Evolutionary conservation across 2,888 invertebrate species (phyloP).

Genomic region (Acanthoscelides obtectus): DNA sequence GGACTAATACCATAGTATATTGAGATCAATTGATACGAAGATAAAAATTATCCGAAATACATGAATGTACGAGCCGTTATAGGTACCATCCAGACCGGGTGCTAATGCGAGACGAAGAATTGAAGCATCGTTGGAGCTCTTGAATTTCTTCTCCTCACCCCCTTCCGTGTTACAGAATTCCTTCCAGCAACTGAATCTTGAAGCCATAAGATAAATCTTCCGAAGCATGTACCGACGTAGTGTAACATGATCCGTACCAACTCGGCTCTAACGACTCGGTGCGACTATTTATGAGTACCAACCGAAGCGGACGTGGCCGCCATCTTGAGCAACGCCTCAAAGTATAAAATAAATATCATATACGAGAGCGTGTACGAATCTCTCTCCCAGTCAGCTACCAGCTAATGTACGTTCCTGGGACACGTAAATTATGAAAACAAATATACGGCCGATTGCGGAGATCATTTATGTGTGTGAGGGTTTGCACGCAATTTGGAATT

Average conservation of each 20-base stretch:
- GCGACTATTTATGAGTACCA: neutral
- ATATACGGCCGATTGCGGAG: conserved; percentile 38
- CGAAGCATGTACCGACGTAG: neutral
- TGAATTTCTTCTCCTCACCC: too few relatives aligned
- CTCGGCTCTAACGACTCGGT: neutral
- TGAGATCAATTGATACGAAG: too few relatives aligned
- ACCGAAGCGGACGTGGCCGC: neutral
- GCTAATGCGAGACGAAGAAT: too few relatives aligned
- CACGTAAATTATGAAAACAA: conserved; percentile 41
- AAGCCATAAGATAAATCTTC: neutral
- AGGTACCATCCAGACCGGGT: too few relatives aligned
- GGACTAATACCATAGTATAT: too few relatives aligned
- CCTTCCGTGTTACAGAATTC: too few relatives aligned
- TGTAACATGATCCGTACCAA: neutral
- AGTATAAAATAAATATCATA: conserved; percentile 36
- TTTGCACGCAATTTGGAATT: conserved; percentile 39
- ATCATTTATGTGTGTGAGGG: conserved; percentile 32
- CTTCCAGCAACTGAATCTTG: neutral
- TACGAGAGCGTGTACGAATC: conserved; percentile 36
- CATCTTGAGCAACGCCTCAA: conserved; percentile 24
- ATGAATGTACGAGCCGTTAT: too few relatives aligned
- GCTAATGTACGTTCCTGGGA: conserved; percentile 41
- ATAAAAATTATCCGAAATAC: too few relatives aligned
- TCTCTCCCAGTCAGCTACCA: conserved; percentile 41
- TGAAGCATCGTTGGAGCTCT: too few relatives aligned